Evolutionary conservation across 2,888 invertebrate genomes (phyloP), one percentile per base, ranked within the genome.

Genomic region (Zonitis immaculata): DNA sequence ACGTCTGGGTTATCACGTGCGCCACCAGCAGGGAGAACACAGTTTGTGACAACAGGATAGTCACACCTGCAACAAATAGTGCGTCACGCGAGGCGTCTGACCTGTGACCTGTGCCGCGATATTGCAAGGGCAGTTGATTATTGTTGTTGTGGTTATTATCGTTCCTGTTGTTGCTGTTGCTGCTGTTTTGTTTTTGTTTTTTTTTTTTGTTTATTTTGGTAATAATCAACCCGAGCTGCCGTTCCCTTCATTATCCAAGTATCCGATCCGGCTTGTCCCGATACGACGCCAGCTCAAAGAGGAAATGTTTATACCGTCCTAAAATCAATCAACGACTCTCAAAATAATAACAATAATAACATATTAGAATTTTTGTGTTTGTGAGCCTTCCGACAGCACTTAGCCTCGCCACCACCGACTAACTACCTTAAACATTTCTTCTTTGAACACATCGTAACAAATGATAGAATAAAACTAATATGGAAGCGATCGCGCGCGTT

Each of bases 11-110:
- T 84, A 97, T 93, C 80, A 95, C 93, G 84, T 97, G 95, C 78
- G 95, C 94, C 83, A 98, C 95, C 89, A 97, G 90, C 83, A 96
- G 88, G 79, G 96, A 91, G 86, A 98, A 97, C 82, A 97, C 96
- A 81, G 95, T 96, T 86, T 97, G 91, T 76, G 97, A 97, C 82
- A 98, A 91, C 81, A 96, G 90, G 82, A 96, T 95, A 82, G 95
- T 96, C 79, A 96, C 93, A 88, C 95, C 95, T 96, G 93, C 78
- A 90, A 90, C 88, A 83, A 83, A 81, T 81, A 82, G 77, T 70
- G 73, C 69, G 71, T 73, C 73, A 74, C 73, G 71, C 73, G 69
- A 70, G 68, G 68, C 72, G 73, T 75, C 76, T 76, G 75, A 75
- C 75, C 75, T 74, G 72, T 72, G 72, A 73, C 74, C 74, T 74